Evolutionary conservation across 1,140 invertebrate species (phyloP).

Genomic region (Ylistrum balloti): DNA sequence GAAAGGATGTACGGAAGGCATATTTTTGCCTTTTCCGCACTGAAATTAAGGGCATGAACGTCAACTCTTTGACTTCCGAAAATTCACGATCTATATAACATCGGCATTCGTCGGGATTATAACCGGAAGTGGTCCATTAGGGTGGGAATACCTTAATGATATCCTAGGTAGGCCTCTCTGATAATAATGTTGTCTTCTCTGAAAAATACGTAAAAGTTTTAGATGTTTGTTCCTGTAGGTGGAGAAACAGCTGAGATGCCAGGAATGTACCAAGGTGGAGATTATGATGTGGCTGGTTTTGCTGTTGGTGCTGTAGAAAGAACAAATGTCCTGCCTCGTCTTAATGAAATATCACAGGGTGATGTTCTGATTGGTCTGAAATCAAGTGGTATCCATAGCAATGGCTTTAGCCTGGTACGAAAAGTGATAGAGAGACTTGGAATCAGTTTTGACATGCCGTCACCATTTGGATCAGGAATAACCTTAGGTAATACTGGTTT

Average conservation of each 20-base stretch:
- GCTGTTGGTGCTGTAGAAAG: conserved; percentile 95
- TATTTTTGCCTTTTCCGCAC: too few species aligned
- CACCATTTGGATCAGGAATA: conserved; percentile 88
- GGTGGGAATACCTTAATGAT: too few species aligned
- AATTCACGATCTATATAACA: too few species aligned
- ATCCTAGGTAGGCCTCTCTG: too few species aligned
- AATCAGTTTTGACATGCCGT: conserved; percentile 86
- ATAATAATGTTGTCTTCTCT: background rate
- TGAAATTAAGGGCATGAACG: too few species aligned
- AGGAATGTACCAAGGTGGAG: conserved; percentile 91
- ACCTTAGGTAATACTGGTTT: conserved; percentile 85
- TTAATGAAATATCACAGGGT: conserved; percentile 87
- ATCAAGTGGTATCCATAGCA: conserved; percentile 95
- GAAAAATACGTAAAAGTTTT: background rate
- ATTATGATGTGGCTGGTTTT: conserved; percentile 98
- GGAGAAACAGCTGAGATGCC: conserved; percentile 99
- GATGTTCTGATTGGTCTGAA: conserved; percentile 94
- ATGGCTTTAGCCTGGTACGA: conserved; percentile 97
- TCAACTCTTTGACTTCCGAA: too few species aligned
- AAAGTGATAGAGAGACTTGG: conserved; percentile 90
- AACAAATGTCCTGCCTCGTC: conserved; percentile 88
- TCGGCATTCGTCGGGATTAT: too few species aligned
- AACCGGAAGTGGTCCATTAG: too few species aligned
- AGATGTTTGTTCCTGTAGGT: conserved; percentile 84
- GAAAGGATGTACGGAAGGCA: too few species aligned